Evolutionary conservation across 64 coral and sea anemone genomes (phyloP), one percentile per base, ranked within the genome.

Genomic region (Platygyra sinensis): DNA sequence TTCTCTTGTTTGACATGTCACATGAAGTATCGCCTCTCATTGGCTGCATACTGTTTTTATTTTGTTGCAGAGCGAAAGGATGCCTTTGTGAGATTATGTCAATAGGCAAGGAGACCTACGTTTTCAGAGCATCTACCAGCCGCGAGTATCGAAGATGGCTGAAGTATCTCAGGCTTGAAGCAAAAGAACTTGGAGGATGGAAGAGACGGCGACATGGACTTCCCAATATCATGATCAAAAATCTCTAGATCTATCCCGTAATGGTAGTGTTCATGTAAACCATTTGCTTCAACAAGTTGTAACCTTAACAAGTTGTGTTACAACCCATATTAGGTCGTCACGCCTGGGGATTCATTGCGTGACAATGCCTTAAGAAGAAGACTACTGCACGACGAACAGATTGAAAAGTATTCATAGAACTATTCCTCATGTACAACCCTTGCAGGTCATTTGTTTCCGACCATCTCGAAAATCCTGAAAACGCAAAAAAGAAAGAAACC

Each of bases 191-290:
- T 29, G 95, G 95, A 14, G 74, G 77, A 22, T 96, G 95, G 95
- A 96, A 93, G 52, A 88, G 90, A 57, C 76, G 95, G 11, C 81
- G 95, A 42, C 90, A 96, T 67, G 95, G 91, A 38, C 75, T 93
- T 18, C 95, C 95, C 1, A 96, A 96, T 64, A 96, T 96, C 76
- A 96, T 93, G 95, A 93, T 96, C 8, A 96, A 96, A 73, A 93
- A 89, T 46, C 19, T 96, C 10, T 95, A 95, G 62, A 57, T 57
- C 54, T 57, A 57, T 16, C 54, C 54, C 15, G 10, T 57, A 16
- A 57, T 46, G 54, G 10, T 16, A 15, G 54, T 14, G 11, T 57
- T 13, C 54, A 16, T 57, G 15, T 57, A 57, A 57, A 57, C n/a
- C 15, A 57, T 57, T 57, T 57, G 54, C 54, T 57, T 57, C 54